These are phyloP conservation scores for Amblyjoppa fuscipennis DNA, from an alignment of 2,888 invertebrate species.

Conservation along the genomic window DNA sequence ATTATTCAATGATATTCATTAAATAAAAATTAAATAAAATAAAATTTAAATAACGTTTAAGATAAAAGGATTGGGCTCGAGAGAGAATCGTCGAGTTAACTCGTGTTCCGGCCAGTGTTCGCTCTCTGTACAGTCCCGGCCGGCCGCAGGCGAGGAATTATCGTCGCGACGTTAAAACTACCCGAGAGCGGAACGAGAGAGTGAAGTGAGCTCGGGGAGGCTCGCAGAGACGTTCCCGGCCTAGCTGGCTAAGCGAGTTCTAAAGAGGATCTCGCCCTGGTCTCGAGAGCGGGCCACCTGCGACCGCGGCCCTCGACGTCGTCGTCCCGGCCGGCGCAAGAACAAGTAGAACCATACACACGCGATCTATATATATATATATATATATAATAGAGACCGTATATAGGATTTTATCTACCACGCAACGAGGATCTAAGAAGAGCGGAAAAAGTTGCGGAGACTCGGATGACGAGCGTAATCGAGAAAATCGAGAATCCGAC, in stretches of 20 bases:
- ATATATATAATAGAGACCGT: background rate
- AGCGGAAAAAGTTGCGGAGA: constrained; percentile 29
- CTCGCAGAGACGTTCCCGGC: background rate
- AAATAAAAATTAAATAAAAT: background rate
- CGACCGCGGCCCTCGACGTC: constrained; percentile 27
- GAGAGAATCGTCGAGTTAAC: background rate
- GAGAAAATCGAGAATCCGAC: constrained; percentile 2
- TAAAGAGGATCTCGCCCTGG: constrained; percentile 19
- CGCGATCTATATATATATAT: constrained; percentile 2
- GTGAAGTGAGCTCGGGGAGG: constrained; percentile 14
- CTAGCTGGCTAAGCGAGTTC: constrained; percentile 56
- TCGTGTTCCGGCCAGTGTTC: background rate
- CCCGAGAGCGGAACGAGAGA: constrained; percentile 15
- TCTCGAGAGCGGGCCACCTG: constrained; percentile 47
- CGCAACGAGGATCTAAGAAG: constrained; percentile 30
- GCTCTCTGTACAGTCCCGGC: background rate
- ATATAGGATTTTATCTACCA: background rate
- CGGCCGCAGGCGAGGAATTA: constrained; percentile 17
- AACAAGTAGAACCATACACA: constrained; percentile 41
- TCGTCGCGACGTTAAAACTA: constrained; percentile 25
- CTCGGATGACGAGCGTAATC: constrained; percentile 29
- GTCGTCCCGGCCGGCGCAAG: constrained; percentile 38
- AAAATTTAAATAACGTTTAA: background rate
- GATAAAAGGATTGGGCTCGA: background rate
- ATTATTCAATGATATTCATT: background rate